Conservation (phyloP, 2,797 vertebrate genomes). For the Sylvilagus floridanus region DNA sequence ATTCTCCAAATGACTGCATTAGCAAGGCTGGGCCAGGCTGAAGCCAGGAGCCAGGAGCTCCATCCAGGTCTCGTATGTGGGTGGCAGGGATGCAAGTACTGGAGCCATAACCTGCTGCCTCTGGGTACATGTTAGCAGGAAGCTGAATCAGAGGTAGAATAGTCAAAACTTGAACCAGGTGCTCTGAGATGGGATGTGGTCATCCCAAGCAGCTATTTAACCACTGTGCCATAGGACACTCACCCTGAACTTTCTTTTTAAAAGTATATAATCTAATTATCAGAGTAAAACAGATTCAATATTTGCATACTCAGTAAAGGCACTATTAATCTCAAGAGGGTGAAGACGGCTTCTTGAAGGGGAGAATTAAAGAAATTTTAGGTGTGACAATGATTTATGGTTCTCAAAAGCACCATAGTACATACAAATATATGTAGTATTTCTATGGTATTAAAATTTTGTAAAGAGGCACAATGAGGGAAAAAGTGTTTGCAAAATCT, state of each 20-base stretch:
- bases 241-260: not conserved
- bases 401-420: not conserved
- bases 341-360: not conserved
- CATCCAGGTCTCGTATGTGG: no score
- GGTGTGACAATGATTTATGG: conserved; percentile 34
- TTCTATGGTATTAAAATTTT: not conserved
- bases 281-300: conserved; percentile 59
- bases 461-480: not conserved
- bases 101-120: no score
- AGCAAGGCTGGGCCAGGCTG: no score
- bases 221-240: no score
- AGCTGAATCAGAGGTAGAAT: no score
- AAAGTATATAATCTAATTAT: conserved; percentile 34
- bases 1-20: no score
- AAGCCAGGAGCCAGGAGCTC: no score
- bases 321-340: not conserved
- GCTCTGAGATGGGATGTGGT: no score
- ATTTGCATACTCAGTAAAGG: not conserved
- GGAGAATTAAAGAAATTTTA: not conserved
- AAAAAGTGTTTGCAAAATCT: not conserved
- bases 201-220: no score
- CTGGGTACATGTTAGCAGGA: no score
- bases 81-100: no score
- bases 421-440: not conserved
- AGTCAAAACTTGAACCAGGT: no score